Evolutionary conservation across 2,888 invertebrate genomes (phyloP).

Genomic region (Drosophila multiciliata): DNA sequence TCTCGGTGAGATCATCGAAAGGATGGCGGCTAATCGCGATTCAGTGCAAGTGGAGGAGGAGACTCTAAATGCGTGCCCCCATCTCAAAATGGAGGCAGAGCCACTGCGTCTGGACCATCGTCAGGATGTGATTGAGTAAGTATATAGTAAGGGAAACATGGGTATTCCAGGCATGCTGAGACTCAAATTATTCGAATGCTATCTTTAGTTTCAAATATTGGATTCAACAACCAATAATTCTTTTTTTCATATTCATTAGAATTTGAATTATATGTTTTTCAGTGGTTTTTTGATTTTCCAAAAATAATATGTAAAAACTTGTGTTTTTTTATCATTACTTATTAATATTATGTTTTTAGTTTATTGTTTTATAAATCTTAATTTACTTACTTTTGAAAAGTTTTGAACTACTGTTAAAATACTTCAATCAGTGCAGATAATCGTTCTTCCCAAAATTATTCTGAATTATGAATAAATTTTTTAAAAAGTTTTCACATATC

Average conservation of each 20-base stretch:
- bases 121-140: constrained; percentile 89
- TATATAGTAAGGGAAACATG: constrained; percentile 41
- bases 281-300: too few relatives aligned
- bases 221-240: background rate
- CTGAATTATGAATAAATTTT: background rate
- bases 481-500: background rate
- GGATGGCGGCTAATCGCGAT: constrained; percentile 85
- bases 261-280: too few relatives aligned
- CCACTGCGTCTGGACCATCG: constrained; percentile 86
- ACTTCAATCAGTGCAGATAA: background rate
- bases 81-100: constrained; percentile 81
- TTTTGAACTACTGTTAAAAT: background rate
- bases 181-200: background rate
- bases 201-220: background rate
- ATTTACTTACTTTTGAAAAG: background rate
- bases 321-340: too few relatives aligned
- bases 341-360: too few relatives aligned
- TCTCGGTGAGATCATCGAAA: constrained; percentile 89
- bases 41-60: constrained; percentile 79
- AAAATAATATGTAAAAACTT: too few relatives aligned
- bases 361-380: background rate
- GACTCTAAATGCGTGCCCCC: constrained; percentile 78
- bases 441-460: background rate
- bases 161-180: background rate
- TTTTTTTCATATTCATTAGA: too few relatives aligned